Evolutionary conservation across 1,140 invertebrate species (phyloP).

Genomic region (Ips typographus): DNA sequence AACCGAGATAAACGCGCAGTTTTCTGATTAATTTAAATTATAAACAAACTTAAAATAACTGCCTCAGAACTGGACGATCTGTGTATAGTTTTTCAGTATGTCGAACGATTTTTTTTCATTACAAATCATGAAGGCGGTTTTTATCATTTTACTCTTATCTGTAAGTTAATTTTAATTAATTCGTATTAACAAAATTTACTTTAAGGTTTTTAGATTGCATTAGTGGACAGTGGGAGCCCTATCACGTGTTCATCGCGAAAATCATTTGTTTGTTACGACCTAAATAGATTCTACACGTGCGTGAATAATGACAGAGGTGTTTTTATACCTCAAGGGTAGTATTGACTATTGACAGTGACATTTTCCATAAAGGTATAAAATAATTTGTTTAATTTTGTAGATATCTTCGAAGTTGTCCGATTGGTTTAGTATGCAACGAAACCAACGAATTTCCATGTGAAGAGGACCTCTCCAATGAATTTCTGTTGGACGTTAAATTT

Average conservation of each 20-base stretch:
- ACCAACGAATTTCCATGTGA: conserved; percentile 16
- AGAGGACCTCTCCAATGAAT: conserved; percentile 20
- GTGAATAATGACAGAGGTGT: neutral
- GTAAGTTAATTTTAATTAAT: too few relatives aligned
- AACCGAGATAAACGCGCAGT: neutral
- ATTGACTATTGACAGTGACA: neutral
- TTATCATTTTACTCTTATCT: too few relatives aligned
- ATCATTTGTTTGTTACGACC: conserved; percentile 6
- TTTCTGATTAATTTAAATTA: neutral
- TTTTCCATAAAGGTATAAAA: neutral
- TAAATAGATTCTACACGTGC: conserved; percentile 6
- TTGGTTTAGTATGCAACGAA: conserved; percentile 14
- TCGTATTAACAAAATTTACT: neutral
- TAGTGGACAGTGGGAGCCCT: neutral
- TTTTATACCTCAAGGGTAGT: neutral
- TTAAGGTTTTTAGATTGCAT: conserved; percentile 9
- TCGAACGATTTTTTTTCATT: too few relatives aligned
- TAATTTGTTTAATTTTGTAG: conserved; percentile 1
- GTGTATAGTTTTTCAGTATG: too few relatives aligned
- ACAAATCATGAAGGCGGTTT: too few relatives aligned
- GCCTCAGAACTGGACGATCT: neutral
- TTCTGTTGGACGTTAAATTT: conserved; percentile 21
- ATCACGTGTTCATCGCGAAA: neutral
- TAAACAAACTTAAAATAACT: conserved; percentile 7
- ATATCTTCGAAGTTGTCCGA: conserved; percentile 17